phyloP scores from a whole-genome alignment of 2,113 vertebrate species.

The Clarias magur region DNA sequence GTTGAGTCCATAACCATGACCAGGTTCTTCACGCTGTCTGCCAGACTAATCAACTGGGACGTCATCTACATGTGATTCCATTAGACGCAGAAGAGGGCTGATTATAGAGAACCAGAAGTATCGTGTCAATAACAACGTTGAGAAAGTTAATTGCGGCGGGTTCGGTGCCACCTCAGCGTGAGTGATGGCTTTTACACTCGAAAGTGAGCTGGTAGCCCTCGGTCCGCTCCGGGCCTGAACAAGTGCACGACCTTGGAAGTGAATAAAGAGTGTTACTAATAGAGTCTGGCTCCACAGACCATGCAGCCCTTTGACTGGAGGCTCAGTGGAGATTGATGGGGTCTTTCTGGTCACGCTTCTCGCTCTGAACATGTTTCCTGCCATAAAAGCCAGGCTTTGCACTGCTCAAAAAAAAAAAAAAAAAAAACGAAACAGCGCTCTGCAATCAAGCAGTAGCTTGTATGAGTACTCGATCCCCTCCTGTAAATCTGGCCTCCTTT shows the following conservation, averaged over 20 bases:
- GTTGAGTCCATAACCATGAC: too few relatives aligned
- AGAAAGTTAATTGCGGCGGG: not conserved
- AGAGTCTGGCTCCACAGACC: constrained; percentile 25
- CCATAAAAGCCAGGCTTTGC: constrained; percentile 39
- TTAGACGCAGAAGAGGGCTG: not conserved
- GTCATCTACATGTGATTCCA: too few relatives aligned
- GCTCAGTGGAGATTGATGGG: constrained; percentile 44
- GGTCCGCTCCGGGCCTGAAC: constrained; percentile 12
- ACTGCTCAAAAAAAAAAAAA: constrained; percentile 15
- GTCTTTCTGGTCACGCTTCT: constrained; percentile 39
- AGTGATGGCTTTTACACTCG: constrained; percentile 39
- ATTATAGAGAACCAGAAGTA: not conserved
- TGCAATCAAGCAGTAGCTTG: not conserved
- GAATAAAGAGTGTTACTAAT: constrained; percentile 39
- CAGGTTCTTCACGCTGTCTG: too few relatives aligned
- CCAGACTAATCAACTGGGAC: too few relatives aligned
- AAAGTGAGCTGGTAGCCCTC: not conserved
- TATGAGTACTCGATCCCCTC: not conserved
- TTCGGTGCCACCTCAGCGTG: not conserved
- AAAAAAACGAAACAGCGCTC: constrained; percentile 70
- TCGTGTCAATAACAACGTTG: not conserved
- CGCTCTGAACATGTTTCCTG: constrained; percentile 40
- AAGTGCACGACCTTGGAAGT: constrained; percentile 44
- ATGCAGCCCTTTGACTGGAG: constrained; percentile 32
- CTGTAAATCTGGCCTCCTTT: not conserved